A percentile compares a stretch with the other conserved stretches of the same genome.
Conservation (phyloP, 2,888 invertebrate genomes). For the Ophion obscuratus region DNA sequence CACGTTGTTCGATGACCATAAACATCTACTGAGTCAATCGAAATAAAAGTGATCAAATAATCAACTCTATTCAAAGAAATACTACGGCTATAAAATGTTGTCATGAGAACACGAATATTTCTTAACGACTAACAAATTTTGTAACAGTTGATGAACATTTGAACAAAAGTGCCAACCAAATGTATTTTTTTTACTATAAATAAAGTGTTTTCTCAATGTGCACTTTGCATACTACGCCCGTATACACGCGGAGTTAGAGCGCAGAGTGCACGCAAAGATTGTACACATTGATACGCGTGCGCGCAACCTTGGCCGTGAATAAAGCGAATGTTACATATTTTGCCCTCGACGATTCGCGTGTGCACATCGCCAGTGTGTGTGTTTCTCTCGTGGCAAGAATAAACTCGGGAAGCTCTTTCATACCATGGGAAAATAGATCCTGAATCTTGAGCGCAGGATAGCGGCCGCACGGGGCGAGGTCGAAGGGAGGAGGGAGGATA, state of each 20-base stretch:
- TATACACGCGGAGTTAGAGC: background rate
- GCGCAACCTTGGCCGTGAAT: slow-evolving; percentile 51
- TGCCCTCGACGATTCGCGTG: slow-evolving; percentile 45
- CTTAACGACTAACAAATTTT: too few relatives aligned
- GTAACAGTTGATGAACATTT: too few relatives aligned
- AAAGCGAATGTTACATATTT: slow-evolving; percentile 53
- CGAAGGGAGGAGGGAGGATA: slow-evolving; percentile 32
- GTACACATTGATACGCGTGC: slow-evolving; percentile 35
- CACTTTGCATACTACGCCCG: background rate
- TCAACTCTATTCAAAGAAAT: too few relatives aligned
- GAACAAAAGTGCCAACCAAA: too few relatives aligned
- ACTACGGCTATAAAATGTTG: too few relatives aligned
- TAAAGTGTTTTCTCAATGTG: too few relatives aligned
- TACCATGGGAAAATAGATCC: slow-evolving; percentile 56
- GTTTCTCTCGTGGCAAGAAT: background rate
- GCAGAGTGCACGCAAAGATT: slow-evolving; percentile 27
- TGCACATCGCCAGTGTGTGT: slow-evolving; percentile 35
- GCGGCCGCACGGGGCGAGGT: slow-evolving; percentile 8
- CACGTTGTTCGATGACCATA: too few relatives aligned
- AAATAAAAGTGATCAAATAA: too few relatives aligned
- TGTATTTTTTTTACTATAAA: too few relatives aligned
- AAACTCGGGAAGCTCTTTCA: slow-evolving; percentile 19
- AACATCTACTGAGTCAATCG: too few relatives aligned
- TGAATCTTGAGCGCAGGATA: slow-evolving; percentile 20
- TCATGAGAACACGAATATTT: too few relatives aligned